phyloP scores from a whole-genome alignment of 2,797 vertebrate species.

The Gallinago nigripennis region DNA sequence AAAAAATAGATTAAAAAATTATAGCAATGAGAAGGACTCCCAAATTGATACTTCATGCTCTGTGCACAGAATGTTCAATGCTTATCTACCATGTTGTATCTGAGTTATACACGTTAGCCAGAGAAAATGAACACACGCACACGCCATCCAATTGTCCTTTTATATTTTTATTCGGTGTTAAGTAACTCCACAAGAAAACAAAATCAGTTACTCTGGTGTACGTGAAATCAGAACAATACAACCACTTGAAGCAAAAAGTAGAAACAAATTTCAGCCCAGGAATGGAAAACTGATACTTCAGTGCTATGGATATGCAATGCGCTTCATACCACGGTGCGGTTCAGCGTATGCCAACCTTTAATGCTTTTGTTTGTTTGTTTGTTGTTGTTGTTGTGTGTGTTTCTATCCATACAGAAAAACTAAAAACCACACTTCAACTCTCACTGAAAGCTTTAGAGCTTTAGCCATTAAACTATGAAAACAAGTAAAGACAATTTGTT shows the following conservation, averaged over 20 bases:
- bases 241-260: constrained; percentile 84
- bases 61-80: not conserved
- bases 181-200: constrained; percentile 99
- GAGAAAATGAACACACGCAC: constrained; percentile 21
- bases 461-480: constrained; percentile 74
- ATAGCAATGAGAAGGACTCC: not conserved
- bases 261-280: constrained; percentile 80
- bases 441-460: constrained; percentile 79
- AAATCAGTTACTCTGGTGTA: constrained; percentile 95
- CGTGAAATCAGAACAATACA: constrained; percentile 94
- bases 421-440: constrained; percentile 81
- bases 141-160: constrained; percentile 75
- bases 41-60: not conserved
- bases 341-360: constrained; percentile 80
- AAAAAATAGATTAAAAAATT: not conserved
- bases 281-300: constrained; percentile 84
- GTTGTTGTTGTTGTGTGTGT: constrained; percentile 45
- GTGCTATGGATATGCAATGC: constrained; percentile 81
- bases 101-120: accelerated
- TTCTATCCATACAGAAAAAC: constrained; percentile 79
- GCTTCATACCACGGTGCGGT: constrained; percentile 84
- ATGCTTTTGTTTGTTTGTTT: constrained; percentile 58
- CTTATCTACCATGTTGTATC: not conserved
- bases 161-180: constrained; percentile 97
- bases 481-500: constrained; percentile 72